Evolutionary conservation across 2,113 vertebrate species (phyloP).

Genomic region (Anas platyrhynchos): DNA sequence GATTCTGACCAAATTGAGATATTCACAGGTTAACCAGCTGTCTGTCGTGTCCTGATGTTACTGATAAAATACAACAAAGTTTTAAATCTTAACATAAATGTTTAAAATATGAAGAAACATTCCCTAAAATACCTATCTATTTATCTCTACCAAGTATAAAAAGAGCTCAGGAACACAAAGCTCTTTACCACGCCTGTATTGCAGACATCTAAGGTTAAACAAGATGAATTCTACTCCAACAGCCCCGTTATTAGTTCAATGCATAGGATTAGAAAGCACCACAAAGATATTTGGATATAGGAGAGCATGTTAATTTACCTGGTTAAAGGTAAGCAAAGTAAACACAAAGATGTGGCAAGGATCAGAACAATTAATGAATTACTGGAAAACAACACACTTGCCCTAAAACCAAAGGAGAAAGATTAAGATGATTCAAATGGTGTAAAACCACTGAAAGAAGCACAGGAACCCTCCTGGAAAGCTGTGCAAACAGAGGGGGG

Average conservation of each 20-base stretch:
- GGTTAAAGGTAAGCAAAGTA: background rate
- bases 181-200: background rate
- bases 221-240: background rate
- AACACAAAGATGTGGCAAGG: background rate
- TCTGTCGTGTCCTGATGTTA: background rate
- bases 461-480: background rate
- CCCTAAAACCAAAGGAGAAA: background rate
- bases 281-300: background rate
- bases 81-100: background rate
- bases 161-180: background rate
- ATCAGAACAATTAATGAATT: background rate
- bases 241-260: background rate
- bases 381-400: background rate
- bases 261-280: background rate
- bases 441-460: background rate
- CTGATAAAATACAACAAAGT: background rate
- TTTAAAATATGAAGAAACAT: background rate
- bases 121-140: background rate
- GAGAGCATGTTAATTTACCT: background rate
- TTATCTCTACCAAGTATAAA: accelerated
- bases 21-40: background rate
- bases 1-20: background rate
- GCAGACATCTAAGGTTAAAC: background rate
- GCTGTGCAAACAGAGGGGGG: background rate
- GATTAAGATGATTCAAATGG: background rate